These are phyloP conservation scores for Drosophila longiperda DNA, from an alignment of 2,888 invertebrate species.

Conservation along the genomic window DNA sequence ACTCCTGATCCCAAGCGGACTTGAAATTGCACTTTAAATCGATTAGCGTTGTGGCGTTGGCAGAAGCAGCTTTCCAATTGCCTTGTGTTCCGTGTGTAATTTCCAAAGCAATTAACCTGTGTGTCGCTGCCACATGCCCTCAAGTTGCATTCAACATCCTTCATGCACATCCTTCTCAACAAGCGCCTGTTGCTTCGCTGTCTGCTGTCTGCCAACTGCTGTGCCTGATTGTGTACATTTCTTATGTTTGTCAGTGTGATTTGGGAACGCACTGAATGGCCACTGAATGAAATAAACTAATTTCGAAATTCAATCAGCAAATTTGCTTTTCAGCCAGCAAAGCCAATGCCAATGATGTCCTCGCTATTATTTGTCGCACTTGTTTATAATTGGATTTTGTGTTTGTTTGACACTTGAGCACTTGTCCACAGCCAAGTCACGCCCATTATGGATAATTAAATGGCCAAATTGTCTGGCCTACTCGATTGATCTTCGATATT, in stretches of 20 bases:
- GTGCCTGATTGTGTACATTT: constrained; percentile 12
- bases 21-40: constrained; percentile 70
- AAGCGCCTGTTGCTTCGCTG: constrained; percentile 47
- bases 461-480: constrained; percentile 12
- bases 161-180: constrained; percentile 26
- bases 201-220: neutral
- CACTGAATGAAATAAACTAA: constrained; percentile 55
- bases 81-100: constrained; percentile 62
- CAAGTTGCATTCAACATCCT: constrained; percentile 61
- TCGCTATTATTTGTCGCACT: constrained; percentile 56
- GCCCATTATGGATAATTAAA: constrained; percentile 11
- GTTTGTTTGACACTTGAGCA: constrained; percentile 48
- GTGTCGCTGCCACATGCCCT: constrained; percentile 39
- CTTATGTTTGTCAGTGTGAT: constrained; percentile 16
- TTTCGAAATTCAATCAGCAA: constrained; percentile 68
- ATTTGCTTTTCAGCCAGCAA: constrained; percentile 20
- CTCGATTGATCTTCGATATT: constrained; percentile 24
- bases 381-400: constrained; percentile 70
- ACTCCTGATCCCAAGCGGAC: constrained; percentile 20
- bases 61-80: constrained; percentile 21
- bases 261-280: constrained; percentile 34
- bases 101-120: constrained; percentile 76
- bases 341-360: constrained; percentile 9
- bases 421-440: neutral
- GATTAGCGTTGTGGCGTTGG: constrained; percentile 62